These are phyloP conservation scores for Folsomia manolachei DNA, from an alignment of 2,888 invertebrate species.

Conservation along the genomic window DNA sequence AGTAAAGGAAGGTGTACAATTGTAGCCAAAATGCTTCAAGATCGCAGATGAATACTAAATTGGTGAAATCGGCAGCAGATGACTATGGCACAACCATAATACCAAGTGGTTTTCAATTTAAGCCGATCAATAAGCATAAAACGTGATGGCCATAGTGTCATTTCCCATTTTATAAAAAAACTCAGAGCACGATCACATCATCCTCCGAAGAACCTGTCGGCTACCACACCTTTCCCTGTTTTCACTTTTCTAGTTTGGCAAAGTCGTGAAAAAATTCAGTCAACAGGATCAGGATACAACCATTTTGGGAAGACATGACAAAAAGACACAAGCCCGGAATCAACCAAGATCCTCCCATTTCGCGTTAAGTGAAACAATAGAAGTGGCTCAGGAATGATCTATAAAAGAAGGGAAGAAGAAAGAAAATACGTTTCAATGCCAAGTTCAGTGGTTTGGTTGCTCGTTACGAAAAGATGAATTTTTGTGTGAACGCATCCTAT, in stretches of 20 bases:
- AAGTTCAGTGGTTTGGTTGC: neutral
- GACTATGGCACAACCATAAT: neutral
- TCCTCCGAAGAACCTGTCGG: too few relatives aligned
- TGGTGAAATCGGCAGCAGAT: neutral
- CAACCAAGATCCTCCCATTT: neutral
- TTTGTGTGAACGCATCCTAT: neutral
- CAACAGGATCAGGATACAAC: too few relatives aligned
- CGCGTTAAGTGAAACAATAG: neutral
- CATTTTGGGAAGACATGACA: too few relatives aligned
- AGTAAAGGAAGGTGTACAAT: too few relatives aligned
- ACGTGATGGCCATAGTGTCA: neutral
- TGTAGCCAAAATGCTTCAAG: too few relatives aligned
- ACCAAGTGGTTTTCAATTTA: neutral
- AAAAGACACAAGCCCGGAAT: too few relatives aligned
- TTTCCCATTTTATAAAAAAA: too few relatives aligned
- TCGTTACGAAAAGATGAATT: neutral
- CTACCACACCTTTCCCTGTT: neutral
- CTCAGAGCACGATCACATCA: too few relatives aligned
- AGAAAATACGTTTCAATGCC: neutral
- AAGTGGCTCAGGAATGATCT: neutral
- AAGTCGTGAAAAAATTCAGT: neutral
- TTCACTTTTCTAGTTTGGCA: neutral
- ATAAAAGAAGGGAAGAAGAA: too few relatives aligned
- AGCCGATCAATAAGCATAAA: neutral
- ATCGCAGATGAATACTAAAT: neutral